Percentiles rank a stretch among this genome's conserved stretches.
Evolutionary conservation across 2,888 invertebrate genomes (phyloP).

Genomic region (Rotaria magnacalcarata): DNA sequence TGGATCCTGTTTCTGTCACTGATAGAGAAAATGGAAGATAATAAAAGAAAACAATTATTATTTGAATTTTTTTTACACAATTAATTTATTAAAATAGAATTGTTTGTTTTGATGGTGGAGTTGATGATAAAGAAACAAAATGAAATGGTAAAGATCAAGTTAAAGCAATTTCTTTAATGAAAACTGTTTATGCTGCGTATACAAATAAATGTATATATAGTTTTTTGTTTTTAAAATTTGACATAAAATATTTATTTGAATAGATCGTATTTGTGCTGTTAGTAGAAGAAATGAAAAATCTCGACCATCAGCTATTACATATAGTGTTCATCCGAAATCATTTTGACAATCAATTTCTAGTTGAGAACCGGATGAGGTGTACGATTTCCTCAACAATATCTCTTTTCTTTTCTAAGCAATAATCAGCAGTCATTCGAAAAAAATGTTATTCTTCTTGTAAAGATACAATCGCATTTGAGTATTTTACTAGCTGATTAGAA

Average conservation of each 20-base stretch:
- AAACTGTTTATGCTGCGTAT: slow-evolving; percentile 50
- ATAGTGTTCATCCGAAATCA: slow-evolving; percentile 11
- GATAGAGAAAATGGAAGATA: slow-evolving; percentile 84
- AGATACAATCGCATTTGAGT: no score
- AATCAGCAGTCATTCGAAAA: no score
- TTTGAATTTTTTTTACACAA: no score
- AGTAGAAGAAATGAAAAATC: not conserved
- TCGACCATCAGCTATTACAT: not conserved
- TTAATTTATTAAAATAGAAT: not conserved
- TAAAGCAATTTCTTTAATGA: slow-evolving; percentile 57
- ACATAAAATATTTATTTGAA: not conserved
- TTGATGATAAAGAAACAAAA: not conserved
- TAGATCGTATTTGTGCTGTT: slow-evolving; percentile 8
- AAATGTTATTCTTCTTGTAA: no score
- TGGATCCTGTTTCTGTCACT: slow-evolving; percentile 83
- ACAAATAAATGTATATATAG: no score
- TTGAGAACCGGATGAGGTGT: not conserved
- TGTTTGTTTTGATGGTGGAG: slow-evolving; percentile 39
- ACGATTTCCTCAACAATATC: no score
- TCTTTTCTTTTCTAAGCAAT: no score
- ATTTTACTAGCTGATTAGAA: no score
- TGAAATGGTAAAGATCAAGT: not conserved
- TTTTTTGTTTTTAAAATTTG: no score
- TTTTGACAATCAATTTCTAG: not conserved
- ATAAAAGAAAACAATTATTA: no score